Evolutionary conservation across 2,888 invertebrate species (phyloP).

Genomic region (Luffia ferchaultella): DNA sequence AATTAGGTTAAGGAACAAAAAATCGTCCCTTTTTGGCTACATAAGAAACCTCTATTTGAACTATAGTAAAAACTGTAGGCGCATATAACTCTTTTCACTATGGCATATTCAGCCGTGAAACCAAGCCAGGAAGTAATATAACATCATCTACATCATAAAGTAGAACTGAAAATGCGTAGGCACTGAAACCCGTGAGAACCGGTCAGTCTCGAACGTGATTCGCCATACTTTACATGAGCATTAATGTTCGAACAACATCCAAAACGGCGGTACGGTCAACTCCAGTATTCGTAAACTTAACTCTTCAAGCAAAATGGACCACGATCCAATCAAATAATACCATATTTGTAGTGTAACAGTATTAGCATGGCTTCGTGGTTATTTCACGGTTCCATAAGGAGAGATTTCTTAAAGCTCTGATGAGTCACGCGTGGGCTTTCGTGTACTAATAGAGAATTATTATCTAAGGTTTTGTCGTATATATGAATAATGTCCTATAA

Average conservation of each 20-base stretch:
- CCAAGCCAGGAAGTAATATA: no score
- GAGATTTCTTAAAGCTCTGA: no score
- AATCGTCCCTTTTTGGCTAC: no score
- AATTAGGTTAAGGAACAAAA: no score
- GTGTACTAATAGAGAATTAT: background rate
- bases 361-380: no score
- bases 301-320: background rate
- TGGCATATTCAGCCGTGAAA: no score
- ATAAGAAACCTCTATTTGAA: no score
- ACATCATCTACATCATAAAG: no score
- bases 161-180: background rate
- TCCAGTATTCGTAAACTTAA: background rate
- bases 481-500: background rate
- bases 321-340: background rate
- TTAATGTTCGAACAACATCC: background rate
- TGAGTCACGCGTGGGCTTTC: no score
- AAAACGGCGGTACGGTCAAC: background rate
- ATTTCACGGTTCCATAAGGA: no score
- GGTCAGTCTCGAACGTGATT: background rate
- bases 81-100: no score
- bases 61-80: no score
- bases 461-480: background rate
- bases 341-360: background rate
- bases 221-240: background rate
- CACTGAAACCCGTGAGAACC: background rate